Conservation (phyloP, 2,797 vertebrate genomes). For the Notolepis coatsorum region DNA sequence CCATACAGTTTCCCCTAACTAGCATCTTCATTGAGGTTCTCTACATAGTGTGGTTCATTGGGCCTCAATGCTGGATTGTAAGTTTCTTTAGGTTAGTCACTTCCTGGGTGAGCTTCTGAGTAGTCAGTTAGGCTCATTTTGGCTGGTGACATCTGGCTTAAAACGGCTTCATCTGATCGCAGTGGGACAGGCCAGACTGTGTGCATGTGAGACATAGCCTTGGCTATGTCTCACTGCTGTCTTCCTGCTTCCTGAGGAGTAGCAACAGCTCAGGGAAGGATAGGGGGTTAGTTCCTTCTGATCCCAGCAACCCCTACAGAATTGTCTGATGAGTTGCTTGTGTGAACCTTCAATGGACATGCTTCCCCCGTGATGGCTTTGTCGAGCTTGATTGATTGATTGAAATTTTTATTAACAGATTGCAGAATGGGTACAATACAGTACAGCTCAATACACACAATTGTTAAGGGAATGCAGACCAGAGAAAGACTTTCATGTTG, state of each 20-base stretch:
- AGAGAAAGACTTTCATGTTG: no score
- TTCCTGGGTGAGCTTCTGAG: slow-evolving; percentile 1
- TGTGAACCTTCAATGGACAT: background rate
- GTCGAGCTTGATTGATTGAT: no score
- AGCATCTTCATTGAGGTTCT: background rate
- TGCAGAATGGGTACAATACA: no score
- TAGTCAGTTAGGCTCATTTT: slow-evolving; percentile 2
- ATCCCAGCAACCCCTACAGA: slow-evolving; percentile 17
- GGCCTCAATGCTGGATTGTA: background rate
- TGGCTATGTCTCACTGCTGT: background rate
- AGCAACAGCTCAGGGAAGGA: background rate
- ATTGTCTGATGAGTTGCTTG: slow-evolving; percentile 7
- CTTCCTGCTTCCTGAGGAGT: slow-evolving; percentile 6
- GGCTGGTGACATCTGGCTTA: no score
- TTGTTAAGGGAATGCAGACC: no score
- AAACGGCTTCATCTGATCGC: no score
- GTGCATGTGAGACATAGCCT: slow-evolving; percentile 3
- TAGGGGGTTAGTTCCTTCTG: slow-evolving; percentile 2
- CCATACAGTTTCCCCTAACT: background rate
- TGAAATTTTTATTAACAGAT: no score
- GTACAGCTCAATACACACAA: no score
- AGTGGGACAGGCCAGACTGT: background rate
- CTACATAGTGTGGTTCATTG: slow-evolving; percentile 1
- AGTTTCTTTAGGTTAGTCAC: background rate
- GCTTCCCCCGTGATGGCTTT: slow-evolving; percentile 4